Conservation (phyloP, 2,888 invertebrate species). For the Caprella mutica region DNA sequence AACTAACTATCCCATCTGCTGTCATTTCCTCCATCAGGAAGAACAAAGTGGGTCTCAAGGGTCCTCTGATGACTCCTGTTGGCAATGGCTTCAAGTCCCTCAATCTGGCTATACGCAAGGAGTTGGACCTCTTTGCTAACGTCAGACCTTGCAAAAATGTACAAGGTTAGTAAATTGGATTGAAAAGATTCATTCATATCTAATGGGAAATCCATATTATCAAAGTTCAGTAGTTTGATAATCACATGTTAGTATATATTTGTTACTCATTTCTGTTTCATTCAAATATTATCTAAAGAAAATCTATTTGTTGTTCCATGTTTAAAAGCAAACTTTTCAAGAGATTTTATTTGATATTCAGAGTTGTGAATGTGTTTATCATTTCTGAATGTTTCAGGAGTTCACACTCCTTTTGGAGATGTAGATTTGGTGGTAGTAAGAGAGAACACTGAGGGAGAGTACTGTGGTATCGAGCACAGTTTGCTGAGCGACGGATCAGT, state of each 20-base stretch:
- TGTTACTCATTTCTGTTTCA: too few species aligned
- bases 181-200: background rate
- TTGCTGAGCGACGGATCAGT: constrained; percentile 98
- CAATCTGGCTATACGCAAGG: constrained; percentile 92
- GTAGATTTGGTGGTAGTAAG: constrained; percentile 98
- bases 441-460: constrained; percentile 99
- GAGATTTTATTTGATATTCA: too few species aligned
- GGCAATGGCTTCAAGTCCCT: constrained; percentile 98
- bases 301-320: too few species aligned
- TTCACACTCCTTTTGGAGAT: constrained; percentile 47
- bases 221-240: too few species aligned
- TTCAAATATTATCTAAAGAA: too few species aligned
- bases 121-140: constrained; percentile 93
- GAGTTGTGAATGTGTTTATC: too few species aligned
- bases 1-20: constrained; percentile 88
- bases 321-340: too few species aligned
- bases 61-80: constrained; percentile 95
- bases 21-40: constrained; percentile 95
- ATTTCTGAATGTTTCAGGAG: too few species aligned
- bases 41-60: constrained; percentile 94
- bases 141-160: constrained; percentile 93
- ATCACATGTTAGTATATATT: too few species aligned
- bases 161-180: constrained; percentile 49
- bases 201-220: background rate
- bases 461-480: constrained; percentile 98